Base-by-base conservation (phyloP, 2,797 vertebrate species). In the Champsocephalus gunnari region DNA sequence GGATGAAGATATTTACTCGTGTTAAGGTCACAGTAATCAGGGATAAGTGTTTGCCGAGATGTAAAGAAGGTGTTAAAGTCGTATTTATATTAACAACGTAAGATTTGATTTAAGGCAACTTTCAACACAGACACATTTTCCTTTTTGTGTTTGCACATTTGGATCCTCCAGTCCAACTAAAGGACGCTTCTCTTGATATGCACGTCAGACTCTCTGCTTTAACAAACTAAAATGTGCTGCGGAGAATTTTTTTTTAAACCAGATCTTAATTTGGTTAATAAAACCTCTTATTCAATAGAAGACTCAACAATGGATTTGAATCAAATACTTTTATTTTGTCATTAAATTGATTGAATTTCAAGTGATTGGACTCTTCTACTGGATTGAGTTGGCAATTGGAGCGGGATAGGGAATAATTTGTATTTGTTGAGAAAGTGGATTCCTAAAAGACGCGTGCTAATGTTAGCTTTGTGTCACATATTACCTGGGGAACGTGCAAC, bases 1-100 rank as follows among this genome's bases (percentile, higher is more conserved):
- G 69, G 68, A 76, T 69, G 69, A 75, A 61, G 73, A 72, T 77
- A 69, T 84, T 88, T 80, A 71, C 74, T 64, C 3, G 9, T 43
- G 57, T 53, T 66, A 78, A 79, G 68, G 76, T 88, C 76, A 71
- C 54, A 69, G 67, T 74, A 81, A 49, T 84, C 55, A 66, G n/a
- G n/a, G 44, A 45, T 5, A 34, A 67, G 56, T 44, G 59, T 71
- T 71, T 45, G 5, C 17, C 43, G 19, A 56, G 66, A 62, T 54
- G 54, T 56, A 41, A 73, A 71, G 58, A 63, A 54, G 45, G 24
- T 56, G 28, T 62, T 17, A 3, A 56, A 54, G 58, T 60, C 11
- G 55, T 41, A 56, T 58, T 66, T 71, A 49, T 32, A 56, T 50
- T n/a, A 12, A 7, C 3, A 1, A 50, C 12, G 14, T 16, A 38